Percentiles rank a stretch among this genome's conserved stretches.
These are phyloP conservation scores for Rhingia rostrata DNA, from an alignment of 2,888 invertebrate species.

Conservation along the genomic window DNA sequence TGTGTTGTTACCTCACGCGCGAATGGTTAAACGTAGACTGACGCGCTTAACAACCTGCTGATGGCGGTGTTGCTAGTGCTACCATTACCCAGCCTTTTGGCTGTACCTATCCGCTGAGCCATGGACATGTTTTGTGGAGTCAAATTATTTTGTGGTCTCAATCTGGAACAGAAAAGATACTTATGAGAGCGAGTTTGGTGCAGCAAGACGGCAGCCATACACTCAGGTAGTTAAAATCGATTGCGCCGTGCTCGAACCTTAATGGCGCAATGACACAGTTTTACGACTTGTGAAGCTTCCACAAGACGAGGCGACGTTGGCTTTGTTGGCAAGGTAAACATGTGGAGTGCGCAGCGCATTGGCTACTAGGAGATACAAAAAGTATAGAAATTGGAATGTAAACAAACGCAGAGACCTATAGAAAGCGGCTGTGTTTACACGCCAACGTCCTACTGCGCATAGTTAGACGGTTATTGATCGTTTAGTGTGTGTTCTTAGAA, in stretches of 20 bases:
- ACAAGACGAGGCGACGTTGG: background rate
- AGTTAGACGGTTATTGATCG: slow-evolving; percentile 22
- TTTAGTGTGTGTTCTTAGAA: slow-evolving; percentile 54
- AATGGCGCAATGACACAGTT: slow-evolving; percentile 68
- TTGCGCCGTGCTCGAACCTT: slow-evolving; percentile 25
- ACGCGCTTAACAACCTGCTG: slow-evolving; percentile 23
- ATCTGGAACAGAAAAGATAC: slow-evolving; percentile 65
- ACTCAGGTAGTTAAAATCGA: slow-evolving; percentile 52
- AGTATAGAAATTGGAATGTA: slow-evolving; percentile 21
- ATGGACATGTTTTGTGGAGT: slow-evolving; percentile 41
- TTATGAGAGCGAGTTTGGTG: slow-evolving; percentile 43
- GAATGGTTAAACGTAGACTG: slow-evolving; percentile 65
- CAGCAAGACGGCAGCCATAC: slow-evolving; percentile 10
- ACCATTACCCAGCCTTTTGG: slow-evolving; percentile 43
- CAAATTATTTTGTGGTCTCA: slow-evolving; percentile 49
- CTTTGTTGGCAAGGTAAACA: background rate
- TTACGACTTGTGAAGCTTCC: slow-evolving; percentile 16
- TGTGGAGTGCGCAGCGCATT: background rate
- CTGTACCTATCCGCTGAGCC: slow-evolving; percentile 10
- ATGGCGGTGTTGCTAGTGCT: slow-evolving; percentile 56
- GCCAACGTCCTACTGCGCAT: slow-evolving; percentile 21
- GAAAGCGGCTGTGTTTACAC: slow-evolving; percentile 46
- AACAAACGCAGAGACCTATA: slow-evolving; percentile 43
- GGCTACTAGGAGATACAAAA: slow-evolving; percentile 14
- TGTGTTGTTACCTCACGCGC: slow-evolving; percentile 61